Evolutionary conservation across 1,140 invertebrate species (phyloP).

Genomic region (Nephotettix cincticeps): DNA sequence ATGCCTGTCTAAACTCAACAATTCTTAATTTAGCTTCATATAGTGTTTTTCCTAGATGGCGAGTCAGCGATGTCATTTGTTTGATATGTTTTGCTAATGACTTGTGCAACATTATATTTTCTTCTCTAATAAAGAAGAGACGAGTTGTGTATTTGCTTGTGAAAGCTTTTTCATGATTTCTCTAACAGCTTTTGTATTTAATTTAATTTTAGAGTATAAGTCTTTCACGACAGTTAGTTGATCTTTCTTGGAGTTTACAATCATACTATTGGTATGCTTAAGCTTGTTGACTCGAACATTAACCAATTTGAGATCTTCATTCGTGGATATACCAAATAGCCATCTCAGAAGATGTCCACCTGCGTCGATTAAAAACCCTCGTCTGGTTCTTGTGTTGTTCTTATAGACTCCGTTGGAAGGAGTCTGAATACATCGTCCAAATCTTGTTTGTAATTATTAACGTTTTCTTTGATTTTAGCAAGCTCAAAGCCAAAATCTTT

Average conservation of each 20-base stretch:
- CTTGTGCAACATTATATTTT: background rate
- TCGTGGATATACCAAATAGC: background rate
- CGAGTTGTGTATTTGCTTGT: background rate
- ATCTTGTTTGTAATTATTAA: background rate
- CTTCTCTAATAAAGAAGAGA: background rate
- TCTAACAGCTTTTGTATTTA: background rate
- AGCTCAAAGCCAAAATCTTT: background rate
- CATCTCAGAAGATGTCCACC: background rate
- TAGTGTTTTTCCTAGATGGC: background rate
- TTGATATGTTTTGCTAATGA: background rate
- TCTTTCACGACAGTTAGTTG: background rate
- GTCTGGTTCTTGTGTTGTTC: background rate
- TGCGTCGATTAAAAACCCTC: background rate
- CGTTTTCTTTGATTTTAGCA: background rate
- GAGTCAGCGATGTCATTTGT: background rate
- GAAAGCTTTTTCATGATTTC: background rate
- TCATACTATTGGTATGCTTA: background rate
- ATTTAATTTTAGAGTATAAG: background rate
- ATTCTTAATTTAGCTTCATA: slow-evolving; percentile 9
- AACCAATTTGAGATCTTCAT: background rate
- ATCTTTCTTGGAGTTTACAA: background rate
- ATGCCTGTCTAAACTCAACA: background rate
- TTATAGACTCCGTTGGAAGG: background rate
- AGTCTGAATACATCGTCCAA: background rate
- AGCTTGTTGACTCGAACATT: background rate